Evolutionary conservation across 2,797 vertebrate species (phyloP).

Genomic region (Sarcoramphus papa): DNA sequence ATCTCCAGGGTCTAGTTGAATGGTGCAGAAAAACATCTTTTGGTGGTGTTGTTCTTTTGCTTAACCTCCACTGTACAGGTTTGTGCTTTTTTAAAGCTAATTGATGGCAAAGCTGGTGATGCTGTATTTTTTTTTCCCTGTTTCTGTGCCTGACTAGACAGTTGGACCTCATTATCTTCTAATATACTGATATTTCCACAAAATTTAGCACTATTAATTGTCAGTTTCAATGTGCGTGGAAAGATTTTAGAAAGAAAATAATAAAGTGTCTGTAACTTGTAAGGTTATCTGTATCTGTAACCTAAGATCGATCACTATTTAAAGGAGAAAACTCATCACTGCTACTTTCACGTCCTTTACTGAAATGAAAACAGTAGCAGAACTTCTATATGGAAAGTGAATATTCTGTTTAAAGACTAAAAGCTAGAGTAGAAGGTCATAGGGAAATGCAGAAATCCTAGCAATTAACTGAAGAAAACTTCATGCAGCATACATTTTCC

Average conservation of each 20-base stretch:
- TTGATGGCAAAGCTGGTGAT: not conserved
- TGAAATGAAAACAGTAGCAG: not conserved
- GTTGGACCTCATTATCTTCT: not conserved
- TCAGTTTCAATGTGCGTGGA: fast-evolving
- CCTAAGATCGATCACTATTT: not conserved
- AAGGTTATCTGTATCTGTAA: not conserved
- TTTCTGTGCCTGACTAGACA: not conserved
- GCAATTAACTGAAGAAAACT: not conserved
- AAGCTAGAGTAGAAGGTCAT: not conserved
- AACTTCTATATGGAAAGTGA: not conserved
- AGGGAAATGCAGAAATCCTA: not conserved
- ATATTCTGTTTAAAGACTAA: not conserved
- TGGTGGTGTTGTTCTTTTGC: not conserved
- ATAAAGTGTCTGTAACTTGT: not conserved
- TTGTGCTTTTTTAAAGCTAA: not conserved
- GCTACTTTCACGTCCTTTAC: not conserved
- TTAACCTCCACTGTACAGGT: not conserved
- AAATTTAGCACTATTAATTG: not conserved
- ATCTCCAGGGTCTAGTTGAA: not conserved
- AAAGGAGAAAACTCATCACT: not conserved
- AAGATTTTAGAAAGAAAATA: not conserved
- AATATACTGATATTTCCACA: not conserved
- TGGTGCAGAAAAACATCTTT: not conserved
- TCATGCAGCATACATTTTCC: not conserved
- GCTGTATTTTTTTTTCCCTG: not conserved